Evolutionary conservation across 2,797 vertebrate genomes (phyloP), one percentile per base, ranked within the genome.

Genomic region (Melanotaenia boesemani): DNA sequence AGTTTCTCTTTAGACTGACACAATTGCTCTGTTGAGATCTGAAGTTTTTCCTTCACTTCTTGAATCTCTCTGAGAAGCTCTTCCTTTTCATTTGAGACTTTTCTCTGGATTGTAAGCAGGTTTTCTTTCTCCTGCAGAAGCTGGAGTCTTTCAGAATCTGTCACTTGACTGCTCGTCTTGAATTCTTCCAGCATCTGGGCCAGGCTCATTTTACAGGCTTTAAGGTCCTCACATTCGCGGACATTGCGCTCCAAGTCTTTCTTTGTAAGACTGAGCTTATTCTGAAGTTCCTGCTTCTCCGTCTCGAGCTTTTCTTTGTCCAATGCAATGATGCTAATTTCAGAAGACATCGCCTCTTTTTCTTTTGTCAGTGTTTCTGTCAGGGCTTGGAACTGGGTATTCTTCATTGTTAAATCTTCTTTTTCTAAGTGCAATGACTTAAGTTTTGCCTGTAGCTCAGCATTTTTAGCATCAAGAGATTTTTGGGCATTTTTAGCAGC

Each of bases 121-220:
- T 93, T 86, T 72, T 98, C 96, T 63, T 97, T 98, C 87, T 98
- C 96, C 20, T 95, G 95, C 52, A 97, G 85, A 30, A 98, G 93
- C 36, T 94, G 91, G 72, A 95, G 71, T 39, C 93, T 93, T 63
- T 98, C 94, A 0, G 94, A 95, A 79, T 95, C 93, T 0, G 96
- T 95, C 30, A 90, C 85, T 11, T 96, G 95, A 73, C 93, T 95
- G 7, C 92, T 96, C 6, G 94, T 93, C 86, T 96, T 96, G 9
- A 94, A 86, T 72, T 97, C 96, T 30, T 98, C 96, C 28, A 99
- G 86, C 81, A 94, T 91, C 80, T 89, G 86, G 0, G 91, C 87
- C 63, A 98, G 84, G 48, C 92, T 94, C 0, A 26, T 64, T 48
- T 95, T 96, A n/a, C 95, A 94, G 52, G 89, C 90, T 87, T 94